These are phyloP conservation scores for Serinus canaria DNA, from an alignment of 2,113 vertebrate genomes.

Conservation along the genomic window DNA sequence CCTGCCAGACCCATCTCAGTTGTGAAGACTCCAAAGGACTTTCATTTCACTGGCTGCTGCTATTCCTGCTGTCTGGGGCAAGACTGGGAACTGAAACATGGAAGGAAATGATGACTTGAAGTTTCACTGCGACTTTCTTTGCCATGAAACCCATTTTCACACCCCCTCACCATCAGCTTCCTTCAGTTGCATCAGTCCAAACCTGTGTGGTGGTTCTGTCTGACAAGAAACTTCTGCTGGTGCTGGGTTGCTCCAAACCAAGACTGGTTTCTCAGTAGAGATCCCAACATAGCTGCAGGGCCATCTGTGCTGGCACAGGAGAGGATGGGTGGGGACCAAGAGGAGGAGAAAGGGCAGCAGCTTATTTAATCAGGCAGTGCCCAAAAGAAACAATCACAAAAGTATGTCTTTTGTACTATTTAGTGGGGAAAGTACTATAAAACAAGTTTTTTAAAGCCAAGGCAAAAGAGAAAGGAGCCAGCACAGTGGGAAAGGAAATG, in stretches of 20 bases:
- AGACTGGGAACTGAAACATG: conserved; percentile 40
- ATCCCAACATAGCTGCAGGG: not conserved
- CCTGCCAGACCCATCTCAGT: not conserved
- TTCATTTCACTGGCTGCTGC: not conserved
- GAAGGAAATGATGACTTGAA: conserved; percentile 37
- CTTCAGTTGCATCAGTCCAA: not conserved
- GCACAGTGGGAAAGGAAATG: conserved; percentile 6
- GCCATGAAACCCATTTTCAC: not conserved
- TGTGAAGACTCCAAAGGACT: accelerated
- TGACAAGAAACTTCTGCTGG: not conserved
- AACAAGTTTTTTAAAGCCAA: not conserved
- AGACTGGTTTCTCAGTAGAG: not conserved
- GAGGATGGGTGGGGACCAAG: not conserved
- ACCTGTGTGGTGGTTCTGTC: not conserved
- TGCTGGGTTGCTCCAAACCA: not conserved
- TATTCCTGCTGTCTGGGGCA: not conserved
- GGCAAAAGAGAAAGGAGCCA: not conserved
- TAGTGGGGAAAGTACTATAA: not conserved
- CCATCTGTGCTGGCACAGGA: not conserved
- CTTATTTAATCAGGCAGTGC: not conserved
- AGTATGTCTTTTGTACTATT: not conserved
- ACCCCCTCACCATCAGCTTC: not conserved
- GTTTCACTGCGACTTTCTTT: not conserved
- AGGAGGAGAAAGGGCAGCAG: not conserved
- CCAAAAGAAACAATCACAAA: not conserved